Evolutionary conservation across 2,888 invertebrate species (phyloP), one percentile per base, ranked within the genome.

Genomic region (Eurytoma californica): DNA sequence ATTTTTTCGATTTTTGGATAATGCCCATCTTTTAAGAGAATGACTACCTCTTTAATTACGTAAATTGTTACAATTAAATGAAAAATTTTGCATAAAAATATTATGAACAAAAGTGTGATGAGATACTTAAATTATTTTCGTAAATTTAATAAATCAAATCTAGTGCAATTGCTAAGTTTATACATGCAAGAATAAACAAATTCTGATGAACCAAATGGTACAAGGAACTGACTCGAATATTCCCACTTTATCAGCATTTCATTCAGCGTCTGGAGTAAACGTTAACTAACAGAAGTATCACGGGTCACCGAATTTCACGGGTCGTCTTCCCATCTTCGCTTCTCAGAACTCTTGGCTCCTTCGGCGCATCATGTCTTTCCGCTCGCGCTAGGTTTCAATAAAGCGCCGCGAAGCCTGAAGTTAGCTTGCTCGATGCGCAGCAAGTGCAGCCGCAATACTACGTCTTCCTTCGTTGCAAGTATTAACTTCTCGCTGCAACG

Each of bases 381-480:
- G 55, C n/a, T 67, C 28, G 47, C 24, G n/a, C 28, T 57, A 18
- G 55, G 55, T 55, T 76, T 55, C 76, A 69, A 76, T 76, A 76
- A 76, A 76, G 55, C 49, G 16, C 9, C 58, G 24, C 18, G 14
- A 28, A 51, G 28, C 49, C n/a, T 49, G 24, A 47, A 51, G 66
- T 57, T 66, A 66, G 16, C 55, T 57, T 20, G 80, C 81, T 80
- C 83, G 83, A 86, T 85, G 88, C 83, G 86, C 85, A 86, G 88
- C 88, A 87, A 89, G 88, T 88, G 86, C 86, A 83, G 82, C 81
- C 84, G 88, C 88, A 88, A 88, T 89, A 85, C 85, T 83, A 39
- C 7, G 86, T 85, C 84, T 84, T 83, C 84, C 4, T 60, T 7
- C 3, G 16, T 9, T n/a, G 39, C 39, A 7, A 39, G 39, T 39